phyloP scores from a whole-genome alignment of 2,113 vertebrate species.

The Campylomormyrus numenius region DNA sequence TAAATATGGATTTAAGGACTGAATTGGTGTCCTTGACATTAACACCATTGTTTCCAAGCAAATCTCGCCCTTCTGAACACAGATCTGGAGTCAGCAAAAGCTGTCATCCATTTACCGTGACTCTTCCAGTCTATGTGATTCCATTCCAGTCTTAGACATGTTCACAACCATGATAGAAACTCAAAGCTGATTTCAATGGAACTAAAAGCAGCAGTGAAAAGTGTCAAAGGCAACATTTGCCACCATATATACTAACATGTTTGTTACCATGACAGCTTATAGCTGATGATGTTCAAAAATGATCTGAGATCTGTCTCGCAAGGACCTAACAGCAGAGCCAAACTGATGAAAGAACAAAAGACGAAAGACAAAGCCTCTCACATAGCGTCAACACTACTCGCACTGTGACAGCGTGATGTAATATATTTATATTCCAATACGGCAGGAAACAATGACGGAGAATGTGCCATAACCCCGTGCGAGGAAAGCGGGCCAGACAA shows the following conservation, averaged over 20 bases:
- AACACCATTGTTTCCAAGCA: background rate
- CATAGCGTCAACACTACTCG: conserved; percentile 17
- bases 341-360: conserved; percentile 6
- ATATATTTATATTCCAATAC: conserved; percentile 35
- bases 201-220: background rate
- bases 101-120: background rate
- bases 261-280: background rate
- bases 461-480: conserved; percentile 30
- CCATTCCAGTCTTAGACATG: background rate
- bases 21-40: background rate
- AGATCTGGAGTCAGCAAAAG: background rate
- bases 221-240: background rate
- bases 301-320: background rate
- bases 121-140: background rate
- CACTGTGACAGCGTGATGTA: conserved; percentile 38
- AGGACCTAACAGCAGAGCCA: background rate
- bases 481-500: conserved; percentile 28
- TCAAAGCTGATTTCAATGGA: background rate
- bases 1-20: background rate
- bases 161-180: background rate
- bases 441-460: conserved; percentile 34
- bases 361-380: conserved; percentile 32
- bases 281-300: background rate
- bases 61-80: background rate
- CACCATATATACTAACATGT: background rate